These are phyloP conservation scores for Corythornis vintsioides DNA, from an alignment of 2,113 vertebrate genomes.

Conservation along the genomic window DNA sequence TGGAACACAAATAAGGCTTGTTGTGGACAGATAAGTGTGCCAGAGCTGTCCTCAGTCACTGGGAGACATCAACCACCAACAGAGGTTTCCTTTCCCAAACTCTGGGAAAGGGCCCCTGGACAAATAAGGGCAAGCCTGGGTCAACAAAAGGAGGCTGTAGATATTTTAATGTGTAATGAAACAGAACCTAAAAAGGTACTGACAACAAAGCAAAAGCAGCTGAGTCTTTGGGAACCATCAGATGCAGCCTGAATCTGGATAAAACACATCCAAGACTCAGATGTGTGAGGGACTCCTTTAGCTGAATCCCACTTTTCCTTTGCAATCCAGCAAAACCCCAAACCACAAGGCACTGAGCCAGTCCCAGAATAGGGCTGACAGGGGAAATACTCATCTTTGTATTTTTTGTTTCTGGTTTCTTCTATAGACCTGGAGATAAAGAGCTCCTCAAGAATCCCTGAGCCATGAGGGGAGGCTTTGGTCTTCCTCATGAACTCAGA, in stretches of 20 bases:
- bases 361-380: not conserved
- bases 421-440: not conserved
- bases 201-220: not conserved
- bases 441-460: not conserved
- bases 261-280: accelerated
- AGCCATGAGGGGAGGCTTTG: not conserved
- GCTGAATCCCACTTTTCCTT: not conserved
- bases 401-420: not conserved
- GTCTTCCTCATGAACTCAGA: not conserved
- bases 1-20: not conserved
- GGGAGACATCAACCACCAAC: not conserved
- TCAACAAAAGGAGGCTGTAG: slow-evolving; percentile 29
- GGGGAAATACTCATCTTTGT: not conserved
- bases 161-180: slow-evolving; percentile 15
- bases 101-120: not conserved
- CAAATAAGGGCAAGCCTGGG: slow-evolving; percentile 13
- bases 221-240: not conserved
- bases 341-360: not conserved
- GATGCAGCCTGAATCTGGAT: not conserved
- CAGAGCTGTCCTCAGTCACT: not conserved
- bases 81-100: not conserved
- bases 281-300: not conserved
- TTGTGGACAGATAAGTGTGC: no score
- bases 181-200: slow-evolving; percentile 30
- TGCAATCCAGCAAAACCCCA: not conserved